Evolutionary conservation across 2,113 vertebrate genomes (phyloP), one percentile per base, ranked within the genome.

Genomic region (Odontophorus gujanensis): DNA sequence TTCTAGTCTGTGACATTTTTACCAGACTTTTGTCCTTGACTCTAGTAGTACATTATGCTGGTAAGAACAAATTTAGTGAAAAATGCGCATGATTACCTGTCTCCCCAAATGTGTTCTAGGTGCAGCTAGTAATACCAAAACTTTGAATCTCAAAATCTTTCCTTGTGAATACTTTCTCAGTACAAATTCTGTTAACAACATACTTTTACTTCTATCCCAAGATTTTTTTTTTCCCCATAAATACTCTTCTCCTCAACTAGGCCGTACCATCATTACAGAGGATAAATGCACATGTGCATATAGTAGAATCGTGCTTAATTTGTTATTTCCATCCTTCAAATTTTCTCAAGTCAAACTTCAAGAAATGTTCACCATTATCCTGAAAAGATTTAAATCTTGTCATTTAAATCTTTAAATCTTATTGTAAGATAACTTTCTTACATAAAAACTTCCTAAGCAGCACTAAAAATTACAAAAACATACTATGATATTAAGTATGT

Each of bases 231-330:
- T 13, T n/a, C n/a, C n/a, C 50, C 13, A 42, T 5, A 75, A 14
- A 13, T 38, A 36, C 0, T 0, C 3, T 91, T 2, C 21, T 62
- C 19, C 34, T 2, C 26, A 38, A 16, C 34, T 69, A 43, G 13
- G 16, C 3, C 6, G 19, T 42, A 22, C 3, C 13, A 53, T 30
- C n/a, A 14, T 40, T n/a, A 47, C 19, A 73, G 20, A 61, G 59
- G 45, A 32, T 26, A 43, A 47, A n/a, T 47, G 20, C 5, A 25
- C 4, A 32, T 18, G 26, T 18, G n/a, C 21, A 6, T 21, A 15
- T 13, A 28, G 9, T 43, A 3, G 25, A 43, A 36, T 4, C 15
- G 45, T 43, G 30, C 18, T 6, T n/a, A 38, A n/a, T 45, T 43
- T 67, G 6, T 28, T 69, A 48, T 36, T 68, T 57, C 7, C 25